phyloP scores from a whole-genome alignment of 2,797 vertebrate species.

The Cirrhinus molitorella region DNA sequence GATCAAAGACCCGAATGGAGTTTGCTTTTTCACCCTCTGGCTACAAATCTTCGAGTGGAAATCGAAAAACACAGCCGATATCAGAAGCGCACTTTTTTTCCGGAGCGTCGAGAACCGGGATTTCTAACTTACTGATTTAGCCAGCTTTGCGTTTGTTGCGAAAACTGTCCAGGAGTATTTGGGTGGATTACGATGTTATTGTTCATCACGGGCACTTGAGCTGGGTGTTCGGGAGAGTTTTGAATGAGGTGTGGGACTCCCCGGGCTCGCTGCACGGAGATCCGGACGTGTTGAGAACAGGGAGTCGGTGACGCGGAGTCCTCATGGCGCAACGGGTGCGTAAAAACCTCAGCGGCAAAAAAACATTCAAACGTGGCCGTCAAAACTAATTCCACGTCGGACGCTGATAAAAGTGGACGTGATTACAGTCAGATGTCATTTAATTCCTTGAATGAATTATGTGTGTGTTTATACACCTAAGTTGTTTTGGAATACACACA shows the following conservation, averaged over 20 bases:
- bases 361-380: conserved; percentile 77
- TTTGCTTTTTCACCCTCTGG: conserved; percentile 63
- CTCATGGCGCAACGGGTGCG: conserved; percentile 97
- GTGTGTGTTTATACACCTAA: neutral
- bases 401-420: neutral
- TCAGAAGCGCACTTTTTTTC: conserved; percentile 2
- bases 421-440: conserved; percentile 15
- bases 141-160: conserved; percentile 11
- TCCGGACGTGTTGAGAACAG: conserved; percentile 86
- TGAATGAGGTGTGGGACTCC: conserved; percentile 64
- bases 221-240: conserved; percentile 68
- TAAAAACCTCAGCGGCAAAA: conserved; percentile 72
- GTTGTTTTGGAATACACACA: neutral
- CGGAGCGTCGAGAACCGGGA: conserved; percentile 36
- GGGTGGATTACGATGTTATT: conserved; percentile 49
- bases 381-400: conserved; percentile 33
- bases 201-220: conserved; percentile 48
- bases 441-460: neutral
- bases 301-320: conserved; percentile 78
- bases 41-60: conserved; percentile 65
- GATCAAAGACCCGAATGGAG: conserved; percentile 76
- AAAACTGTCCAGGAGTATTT: conserved; percentile 26
- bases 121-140: neutral
- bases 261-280: conserved; percentile 88
- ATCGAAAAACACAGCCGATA: conserved; percentile 32